Conservation (phyloP, 2,888 invertebrate species). For the Teleogryllus oceanicus region DNA sequence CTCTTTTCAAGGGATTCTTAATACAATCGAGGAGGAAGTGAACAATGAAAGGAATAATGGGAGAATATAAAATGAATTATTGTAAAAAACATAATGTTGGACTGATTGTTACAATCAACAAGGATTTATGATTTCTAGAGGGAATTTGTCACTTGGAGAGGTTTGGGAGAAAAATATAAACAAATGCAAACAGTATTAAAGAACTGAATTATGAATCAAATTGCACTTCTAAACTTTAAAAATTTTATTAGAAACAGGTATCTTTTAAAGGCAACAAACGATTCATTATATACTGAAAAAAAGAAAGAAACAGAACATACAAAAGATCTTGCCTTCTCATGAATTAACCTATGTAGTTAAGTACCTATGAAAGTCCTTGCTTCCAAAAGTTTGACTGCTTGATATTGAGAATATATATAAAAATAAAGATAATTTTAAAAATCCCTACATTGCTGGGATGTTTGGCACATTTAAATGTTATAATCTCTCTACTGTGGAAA, state of each 20-base stretch:
- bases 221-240: background rate
- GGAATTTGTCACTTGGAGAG: no score
- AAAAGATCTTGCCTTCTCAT: background rate
- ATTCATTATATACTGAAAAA: background rate
- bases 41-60: no score
- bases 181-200: no score
- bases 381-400: background rate
- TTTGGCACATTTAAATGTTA: conserved; percentile 1
- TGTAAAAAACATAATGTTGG: no score
- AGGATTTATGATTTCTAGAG: no score
- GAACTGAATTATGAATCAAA: no score
- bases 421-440: background rate
- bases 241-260: background rate
- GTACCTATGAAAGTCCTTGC: background rate
- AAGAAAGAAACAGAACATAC: background rate
- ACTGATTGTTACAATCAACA: no score
- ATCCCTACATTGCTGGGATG: background rate
- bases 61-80: no score
- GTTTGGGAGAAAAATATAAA: no score
- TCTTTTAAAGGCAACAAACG: conserved; percentile 6
- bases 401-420: background rate
- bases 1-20: no score
- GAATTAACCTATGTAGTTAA: background rate
- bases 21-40: no score
- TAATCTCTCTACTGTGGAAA: background rate